Evolutionary conservation across 1,140 invertebrate species (phyloP).

Genomic region (Drosophila pseudoobscura): DNA sequence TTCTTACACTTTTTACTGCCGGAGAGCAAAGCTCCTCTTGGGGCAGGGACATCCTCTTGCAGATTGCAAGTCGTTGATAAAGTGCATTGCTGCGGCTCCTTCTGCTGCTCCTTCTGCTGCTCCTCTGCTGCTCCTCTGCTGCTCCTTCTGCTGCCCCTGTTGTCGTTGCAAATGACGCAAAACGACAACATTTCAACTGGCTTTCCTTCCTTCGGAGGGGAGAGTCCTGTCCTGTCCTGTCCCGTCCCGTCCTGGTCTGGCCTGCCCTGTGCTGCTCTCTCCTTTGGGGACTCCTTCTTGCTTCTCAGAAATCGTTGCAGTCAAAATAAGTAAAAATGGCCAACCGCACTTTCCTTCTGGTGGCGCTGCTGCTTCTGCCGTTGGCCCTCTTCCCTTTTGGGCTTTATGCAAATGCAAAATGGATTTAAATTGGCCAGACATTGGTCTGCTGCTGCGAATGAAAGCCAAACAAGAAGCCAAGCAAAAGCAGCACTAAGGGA

Average conservation of each 20-base stretch:
- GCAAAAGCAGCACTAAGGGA: neutral
- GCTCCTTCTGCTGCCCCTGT: neutral
- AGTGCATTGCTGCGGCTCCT: slow-evolving; percentile 41
- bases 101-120: slow-evolving; percentile 36
- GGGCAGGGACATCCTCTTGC: slow-evolving; percentile 26
- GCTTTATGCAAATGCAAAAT: slow-evolving; percentile 57
- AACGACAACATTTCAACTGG: slow-evolving; percentile 55
- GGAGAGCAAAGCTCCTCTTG: slow-evolving; percentile 20
- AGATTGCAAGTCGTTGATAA: slow-evolving; percentile 69
- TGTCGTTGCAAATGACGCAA: slow-evolving; percentile 49
- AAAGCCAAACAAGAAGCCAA: slow-evolving; percentile 32
- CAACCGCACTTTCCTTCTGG: slow-evolving; percentile 11
- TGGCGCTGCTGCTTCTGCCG: neutral
- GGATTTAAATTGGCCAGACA: slow-evolving; percentile 57
- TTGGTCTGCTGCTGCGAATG: slow-evolving; percentile 29
- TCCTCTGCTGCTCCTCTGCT: slow-evolving; percentile 23
- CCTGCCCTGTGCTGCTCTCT: neutral
- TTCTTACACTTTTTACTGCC: slow-evolving; percentile 26
- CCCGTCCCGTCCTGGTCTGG: neutral
- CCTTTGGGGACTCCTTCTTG: neutral
- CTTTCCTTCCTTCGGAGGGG: slow-evolving; percentile 22
- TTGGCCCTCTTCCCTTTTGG: slow-evolving; percentile 5
- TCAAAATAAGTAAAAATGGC: slow-evolving; percentile 56
- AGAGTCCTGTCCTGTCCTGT: neutral
- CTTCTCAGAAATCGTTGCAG: slow-evolving; percentile 38